Evolutionary conservation across 2,113 vertebrate genomes (phyloP).

Genomic region (Zingel zingel): DNA sequence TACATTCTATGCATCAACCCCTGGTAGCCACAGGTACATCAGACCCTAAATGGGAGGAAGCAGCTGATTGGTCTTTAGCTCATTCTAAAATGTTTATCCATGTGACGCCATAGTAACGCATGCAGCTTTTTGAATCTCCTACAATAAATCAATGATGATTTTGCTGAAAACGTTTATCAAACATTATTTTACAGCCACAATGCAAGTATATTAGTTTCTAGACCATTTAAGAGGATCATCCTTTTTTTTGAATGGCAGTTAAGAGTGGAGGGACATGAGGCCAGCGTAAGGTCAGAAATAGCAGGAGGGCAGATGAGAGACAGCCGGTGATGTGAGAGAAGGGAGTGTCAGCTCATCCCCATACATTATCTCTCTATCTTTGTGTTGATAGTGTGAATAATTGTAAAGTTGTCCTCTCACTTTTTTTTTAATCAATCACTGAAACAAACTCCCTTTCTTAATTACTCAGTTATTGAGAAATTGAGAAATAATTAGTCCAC

Average conservation of each 20-base stretch:
- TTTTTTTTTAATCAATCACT: constrained; percentile 6
- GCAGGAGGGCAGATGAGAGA: too few species aligned
- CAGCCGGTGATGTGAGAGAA: too few species aligned
- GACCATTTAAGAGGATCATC: neutral
- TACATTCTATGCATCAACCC: too few species aligned
- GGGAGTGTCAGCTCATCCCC: too few species aligned
- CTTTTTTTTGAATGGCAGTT: too few species aligned
- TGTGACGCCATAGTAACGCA: neutral
- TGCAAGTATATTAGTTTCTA: neutral
- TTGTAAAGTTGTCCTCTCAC: neutral
- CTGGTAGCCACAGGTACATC: neutral
- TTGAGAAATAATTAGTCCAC: constrained; percentile 55
- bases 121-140: neutral
- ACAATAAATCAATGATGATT: neutral
- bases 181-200: neutral
- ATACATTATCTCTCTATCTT: neutral
- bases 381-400: neutral
- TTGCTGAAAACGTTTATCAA: neutral
- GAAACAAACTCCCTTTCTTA: constrained; percentile 4
- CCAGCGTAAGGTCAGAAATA: too few species aligned
- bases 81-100: neutral
- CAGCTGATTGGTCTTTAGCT: constrained; percentile 4
- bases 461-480: constrained; percentile 49
- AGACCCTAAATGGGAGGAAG: neutral
- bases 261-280: too few species aligned